Conservation (phyloP, 2,113 vertebrate genomes). For the Uropsilus gracilis region DNA sequence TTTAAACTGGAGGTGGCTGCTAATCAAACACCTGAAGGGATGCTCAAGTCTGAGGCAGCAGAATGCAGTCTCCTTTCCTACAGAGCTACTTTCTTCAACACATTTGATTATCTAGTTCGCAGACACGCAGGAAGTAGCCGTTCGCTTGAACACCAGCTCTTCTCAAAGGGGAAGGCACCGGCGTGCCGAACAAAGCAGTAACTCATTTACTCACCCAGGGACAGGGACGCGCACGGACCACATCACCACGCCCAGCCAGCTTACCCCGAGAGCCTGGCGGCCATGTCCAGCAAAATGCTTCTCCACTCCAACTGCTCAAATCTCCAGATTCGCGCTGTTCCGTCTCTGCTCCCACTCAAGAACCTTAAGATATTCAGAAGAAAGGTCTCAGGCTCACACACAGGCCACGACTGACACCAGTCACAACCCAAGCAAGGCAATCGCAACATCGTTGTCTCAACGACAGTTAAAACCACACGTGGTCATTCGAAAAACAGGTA, state of each 20-base stretch:
- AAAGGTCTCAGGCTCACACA: background rate
- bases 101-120: background rate
- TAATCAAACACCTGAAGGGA: background rate
- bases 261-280: conserved; percentile 92
- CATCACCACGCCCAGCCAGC: conserved; percentile 9
- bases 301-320: conserved; percentile 95
- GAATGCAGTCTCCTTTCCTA: background rate
- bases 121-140: background rate
- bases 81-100: background rate
- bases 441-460: background rate
- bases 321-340: conserved; percentile 95
- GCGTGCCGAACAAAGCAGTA: background rate
- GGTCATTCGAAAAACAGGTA: background rate
- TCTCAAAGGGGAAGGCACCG: too few relatives aligned
- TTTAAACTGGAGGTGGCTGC: background rate
- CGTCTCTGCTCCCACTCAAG: conserved; percentile 97
- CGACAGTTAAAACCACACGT: background rate
- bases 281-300: conserved; percentile 95
- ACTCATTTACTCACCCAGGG: background rate
- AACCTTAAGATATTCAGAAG: conserved; percentile 87
- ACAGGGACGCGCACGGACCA: background rate
- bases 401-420: background rate
- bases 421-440: conserved; percentile 27
- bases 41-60: background rate
- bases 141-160: background rate